A percentile compares a stretch with the other conserved stretches of the same genome.
phyloP scores from a whole-genome alignment of 2,113 vertebrate species.

The Catharus minimus region DNA sequence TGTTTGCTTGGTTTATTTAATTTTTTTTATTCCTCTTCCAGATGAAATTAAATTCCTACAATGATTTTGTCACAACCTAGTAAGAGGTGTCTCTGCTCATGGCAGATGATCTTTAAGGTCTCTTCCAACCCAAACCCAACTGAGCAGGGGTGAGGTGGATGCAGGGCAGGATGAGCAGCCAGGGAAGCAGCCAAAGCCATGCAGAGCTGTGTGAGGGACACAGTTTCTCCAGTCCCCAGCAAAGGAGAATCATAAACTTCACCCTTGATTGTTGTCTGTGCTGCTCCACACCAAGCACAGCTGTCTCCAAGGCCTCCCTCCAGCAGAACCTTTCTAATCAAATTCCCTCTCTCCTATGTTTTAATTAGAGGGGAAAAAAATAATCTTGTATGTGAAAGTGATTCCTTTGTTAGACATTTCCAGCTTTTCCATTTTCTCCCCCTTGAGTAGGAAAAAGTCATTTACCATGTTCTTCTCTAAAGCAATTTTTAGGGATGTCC shows the following conservation, averaged over 20 bases:
- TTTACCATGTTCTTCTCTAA: not conserved
- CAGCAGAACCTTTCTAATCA: not conserved
- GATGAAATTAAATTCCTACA: not conserved
- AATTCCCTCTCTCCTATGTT: not conserved
- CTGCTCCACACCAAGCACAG: not conserved
- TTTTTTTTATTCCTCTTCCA: not conserved
- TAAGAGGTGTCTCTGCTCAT: not conserved
- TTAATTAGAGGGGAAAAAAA: not conserved
- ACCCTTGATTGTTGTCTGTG: rapidly evolving
- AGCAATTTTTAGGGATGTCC: not conserved
- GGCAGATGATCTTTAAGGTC: not conserved
- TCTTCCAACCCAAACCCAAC: not conserved
- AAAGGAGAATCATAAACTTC: not conserved
- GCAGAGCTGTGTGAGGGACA: not conserved
- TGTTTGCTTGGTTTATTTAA: not conserved
- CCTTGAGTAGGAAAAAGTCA: not conserved
- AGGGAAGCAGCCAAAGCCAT: not conserved
- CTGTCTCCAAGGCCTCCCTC: not conserved
- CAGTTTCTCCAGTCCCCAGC: not conserved
- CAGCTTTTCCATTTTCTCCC: not conserved
- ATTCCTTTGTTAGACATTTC: not conserved
- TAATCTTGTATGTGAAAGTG: not conserved
- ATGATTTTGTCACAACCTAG: not conserved
- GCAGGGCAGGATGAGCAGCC: not conserved
- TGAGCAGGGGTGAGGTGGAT: not conserved